Evolutionary conservation across 2,797 vertebrate genomes (phyloP), one percentile per base, ranked within the genome.

Genomic region (Scarus forsteni): DNA sequence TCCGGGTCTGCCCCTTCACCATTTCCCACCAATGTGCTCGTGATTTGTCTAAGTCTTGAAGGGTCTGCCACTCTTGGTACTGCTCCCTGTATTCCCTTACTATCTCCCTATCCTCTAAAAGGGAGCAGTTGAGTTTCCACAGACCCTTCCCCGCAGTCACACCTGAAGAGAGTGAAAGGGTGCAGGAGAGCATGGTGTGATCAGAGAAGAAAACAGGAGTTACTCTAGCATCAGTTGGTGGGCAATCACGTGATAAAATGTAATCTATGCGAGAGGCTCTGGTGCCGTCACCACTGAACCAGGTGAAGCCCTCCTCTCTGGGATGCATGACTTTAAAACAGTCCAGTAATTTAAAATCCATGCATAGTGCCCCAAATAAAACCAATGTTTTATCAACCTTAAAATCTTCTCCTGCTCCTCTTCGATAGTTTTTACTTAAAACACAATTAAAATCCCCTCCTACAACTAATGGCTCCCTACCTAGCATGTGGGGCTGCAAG

Each of bases 291-390:
- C 71, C 51, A 81, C 76, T 82, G 42, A 64, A 18, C 68, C 77
- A 80, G n/a, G 77, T 85, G 69, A 72, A 74, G 15, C 80, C 73
- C 46, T 66, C 69, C 66, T 80, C 75, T 64, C 36, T 61, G 3
- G 59, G 65, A 76, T 83, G 75, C 56, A 70, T 19, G 11, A 40
- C 49, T 58, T 65, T 79, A 56, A 80, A 79, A 73, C 60, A 63
- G 57, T 85, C 79, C 0, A 10, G 2, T 0, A 67, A 4, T 43
- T 58, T 84, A 75, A 82, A 60, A 48, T 66, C 49, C 1, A 4
- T 51, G 6, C 39, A 49, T 7, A 58, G 36, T 1, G 12, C 16
- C 14, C 57, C 39, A 0, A 64, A 3, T 19, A 58, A 19, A 34
- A 16, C 7, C 0, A 35, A 73, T 14, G 72, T 69, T 7, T 78